A percentile compares a stretch with the other conserved stretches of the same genome.
phyloP scores from a whole-genome alignment of 2,113 vertebrate species.

The human (Homo sapiens) region GRCh38 chr7:95610001-95610500 shows the following conservation, averaged over 20 bases:
- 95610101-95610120: neutral
- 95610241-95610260: neutral
- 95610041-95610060: neutral
- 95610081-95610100: neutral
- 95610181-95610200: neutral
- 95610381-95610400: neutral
- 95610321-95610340: neutral
- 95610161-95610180: neutral
- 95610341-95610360: neutral
- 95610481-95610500: neutral
- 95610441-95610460: neutral
- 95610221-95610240: neutral
- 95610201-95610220: neutral
- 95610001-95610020: neutral
- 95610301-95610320: neutral
- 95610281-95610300: neutral
- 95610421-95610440: neutral
- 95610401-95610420: neutral
- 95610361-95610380: neutral
- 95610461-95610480: neutral
- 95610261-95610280: conserved; percentile 33
- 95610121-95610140: neutral
- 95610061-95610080: neutral
- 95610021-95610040: neutral
- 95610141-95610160: neutral